Percentiles rank a stretch among this genome's conserved stretches.
These are phyloP conservation scores for Ramphastos sulfuratus DNA, from an alignment of 2,113 vertebrate genomes.

Conservation along the genomic window DNA sequence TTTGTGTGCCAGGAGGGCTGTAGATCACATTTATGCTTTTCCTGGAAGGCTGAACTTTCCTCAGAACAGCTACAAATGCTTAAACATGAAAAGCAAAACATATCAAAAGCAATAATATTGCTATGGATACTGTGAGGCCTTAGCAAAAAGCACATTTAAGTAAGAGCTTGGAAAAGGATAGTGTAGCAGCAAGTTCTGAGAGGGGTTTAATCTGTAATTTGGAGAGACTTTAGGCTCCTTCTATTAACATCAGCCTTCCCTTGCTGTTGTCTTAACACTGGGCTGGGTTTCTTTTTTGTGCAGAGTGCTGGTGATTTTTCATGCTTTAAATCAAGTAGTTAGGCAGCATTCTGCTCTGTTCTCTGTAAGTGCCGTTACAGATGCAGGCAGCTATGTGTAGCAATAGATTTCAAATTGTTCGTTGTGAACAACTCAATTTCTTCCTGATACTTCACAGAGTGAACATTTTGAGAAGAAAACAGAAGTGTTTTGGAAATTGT, in stretches of 20 bases:
- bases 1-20: neutral
- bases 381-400: neutral
- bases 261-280: neutral
- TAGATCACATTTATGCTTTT: slow-evolving; percentile 27
- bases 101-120: neutral
- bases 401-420: neutral
- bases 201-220: neutral
- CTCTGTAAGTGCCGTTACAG: neutral
- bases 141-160: neutral
- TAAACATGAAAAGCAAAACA: neutral
- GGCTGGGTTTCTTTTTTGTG: neutral
- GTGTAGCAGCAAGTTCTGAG: neutral
- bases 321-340: neutral
- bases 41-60: slow-evolving; percentile 8
- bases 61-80: slow-evolving; percentile 23
- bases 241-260: neutral
- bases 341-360: neutral
- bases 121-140: slow-evolving; percentile 15
- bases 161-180: neutral
- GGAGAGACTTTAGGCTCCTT: neutral
- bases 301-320: neutral
- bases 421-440: neutral
- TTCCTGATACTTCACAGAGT: neutral
- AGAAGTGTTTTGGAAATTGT: neutral
- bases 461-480: neutral